These are phyloP conservation scores for Mus spretus DNA, from an alignment of 2,797 vertebrate genomes.

Conservation along the genomic window DNA sequence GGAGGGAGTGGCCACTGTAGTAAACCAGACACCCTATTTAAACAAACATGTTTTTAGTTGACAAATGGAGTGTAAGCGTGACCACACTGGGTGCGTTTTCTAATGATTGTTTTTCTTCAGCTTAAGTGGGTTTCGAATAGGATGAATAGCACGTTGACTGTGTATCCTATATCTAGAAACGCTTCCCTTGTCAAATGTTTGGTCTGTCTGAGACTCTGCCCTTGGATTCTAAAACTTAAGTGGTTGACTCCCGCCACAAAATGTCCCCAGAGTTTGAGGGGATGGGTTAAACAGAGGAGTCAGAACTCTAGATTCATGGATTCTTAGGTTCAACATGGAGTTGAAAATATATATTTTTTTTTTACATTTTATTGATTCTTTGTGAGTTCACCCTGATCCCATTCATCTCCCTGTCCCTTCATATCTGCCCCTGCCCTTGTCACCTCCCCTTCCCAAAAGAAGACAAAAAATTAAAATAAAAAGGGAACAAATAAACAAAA, in stretches of 20 bases:
- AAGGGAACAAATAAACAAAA: neutral
- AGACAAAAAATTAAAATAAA: neutral
- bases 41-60: constrained; percentile 62
- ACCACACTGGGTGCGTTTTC: neutral
- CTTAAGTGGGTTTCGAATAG: neutral
- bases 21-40: constrained; percentile 52
- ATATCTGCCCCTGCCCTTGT: neutral
- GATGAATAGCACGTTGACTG: neutral
- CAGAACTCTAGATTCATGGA: neutral
- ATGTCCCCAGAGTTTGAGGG: neutral
- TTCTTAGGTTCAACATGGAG: neutral
- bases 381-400: neutral
- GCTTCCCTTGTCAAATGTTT: neutral
- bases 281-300: neutral
- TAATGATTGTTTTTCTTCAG: constrained; percentile 43
- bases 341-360: neutral
- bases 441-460: neutral
- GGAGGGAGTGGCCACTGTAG: constrained; percentile 28
- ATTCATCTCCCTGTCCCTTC: neutral
- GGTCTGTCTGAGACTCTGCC: constrained; percentile 3
- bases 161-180: neutral
- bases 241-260: neutral
- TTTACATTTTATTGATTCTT: neutral
- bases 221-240: constrained; percentile 39
- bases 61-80: constrained; percentile 45